Evolutionary conservation across 2,888 invertebrate genomes (phyloP).

Genomic region (Formica aserva): DNA sequence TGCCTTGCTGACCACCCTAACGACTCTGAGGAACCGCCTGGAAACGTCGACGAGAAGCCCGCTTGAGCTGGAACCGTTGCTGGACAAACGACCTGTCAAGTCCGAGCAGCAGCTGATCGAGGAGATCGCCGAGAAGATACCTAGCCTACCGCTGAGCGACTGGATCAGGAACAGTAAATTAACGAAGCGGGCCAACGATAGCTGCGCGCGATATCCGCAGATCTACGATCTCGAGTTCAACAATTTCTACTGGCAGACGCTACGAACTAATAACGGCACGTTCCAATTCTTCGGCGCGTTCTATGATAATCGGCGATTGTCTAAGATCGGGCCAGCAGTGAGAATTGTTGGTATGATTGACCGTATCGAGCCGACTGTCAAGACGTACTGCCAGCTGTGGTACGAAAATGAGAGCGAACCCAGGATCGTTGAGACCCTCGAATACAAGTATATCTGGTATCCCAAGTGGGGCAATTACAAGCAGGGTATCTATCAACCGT

Average conservation of each 20-base stretch:
- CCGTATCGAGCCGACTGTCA: slow-evolving; percentile 93
- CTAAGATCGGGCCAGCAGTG: slow-evolving; percentile 93
- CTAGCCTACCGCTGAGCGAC: slow-evolving; percentile 94
- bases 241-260: slow-evolving; percentile 97
- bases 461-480: slow-evolving; percentile 98
- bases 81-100: slow-evolving; percentile 88
- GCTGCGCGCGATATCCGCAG: slow-evolving; percentile 92
- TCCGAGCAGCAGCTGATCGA: slow-evolving; percentile 92
- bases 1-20: slow-evolving; percentile 68
- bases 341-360: slow-evolving; percentile 96
- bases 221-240: slow-evolving; percentile 97
- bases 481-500: slow-evolving; percentile 96
- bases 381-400: slow-evolving; percentile 96
- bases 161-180: slow-evolving; percentile 91
- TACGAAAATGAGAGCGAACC: slow-evolving; percentile 94
- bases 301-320: slow-evolving; percentile 92
- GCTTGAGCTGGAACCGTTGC: slow-evolving; percentile 87
- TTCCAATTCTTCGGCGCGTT: slow-evolving; percentile 97
- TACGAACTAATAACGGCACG: slow-evolving; percentile 93
- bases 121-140: slow-evolving; percentile 92
- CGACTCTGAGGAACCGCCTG: slow-evolving; percentile 81
- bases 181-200: slow-evolving; percentile 86
- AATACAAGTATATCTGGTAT: slow-evolving; percentile 98
- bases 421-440: slow-evolving; percentile 92
- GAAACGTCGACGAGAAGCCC: slow-evolving; percentile 84